A percentile compares a stretch with the other conserved stretches of the same genome.
These are phyloP conservation scores for Heterotis niloticus DNA, from an alignment of 2,113 vertebrate species.

Conservation along the genomic window DNA sequence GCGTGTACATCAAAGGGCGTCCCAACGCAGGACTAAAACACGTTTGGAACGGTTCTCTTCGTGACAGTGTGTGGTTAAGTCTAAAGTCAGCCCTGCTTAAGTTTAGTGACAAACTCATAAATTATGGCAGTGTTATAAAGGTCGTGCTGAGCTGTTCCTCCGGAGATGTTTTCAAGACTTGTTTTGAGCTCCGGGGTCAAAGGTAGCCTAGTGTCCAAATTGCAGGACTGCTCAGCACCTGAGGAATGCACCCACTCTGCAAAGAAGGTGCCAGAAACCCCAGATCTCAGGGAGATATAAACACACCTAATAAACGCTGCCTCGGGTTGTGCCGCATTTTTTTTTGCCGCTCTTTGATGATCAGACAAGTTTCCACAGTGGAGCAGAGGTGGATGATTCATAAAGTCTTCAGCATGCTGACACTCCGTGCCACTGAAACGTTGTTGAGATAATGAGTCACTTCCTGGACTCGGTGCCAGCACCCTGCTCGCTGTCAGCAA, in stretches of 20 bases:
- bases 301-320: background rate
- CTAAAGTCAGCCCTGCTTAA: background rate
- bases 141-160: background rate
- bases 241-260: background rate
- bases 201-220: background rate
- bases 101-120: background rate
- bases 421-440: background rate
- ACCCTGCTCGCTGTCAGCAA: constrained; percentile 5
- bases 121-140: background rate
- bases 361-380: constrained; percentile 10
- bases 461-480: constrained; percentile 17
- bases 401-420: constrained; percentile 8
- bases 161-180: background rate
- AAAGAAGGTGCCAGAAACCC: background rate
- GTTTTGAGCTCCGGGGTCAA: background rate
- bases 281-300: background rate
- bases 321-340: background rate
- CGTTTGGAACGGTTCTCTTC: constrained; percentile 1
- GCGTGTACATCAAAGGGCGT: background rate
- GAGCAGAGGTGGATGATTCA: constrained; percentile 21
- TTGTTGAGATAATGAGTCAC: constrained; percentile 18
- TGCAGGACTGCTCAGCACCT: background rate
- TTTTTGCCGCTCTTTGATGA: constrained; percentile 15
- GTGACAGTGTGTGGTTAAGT: constrained; percentile 2
- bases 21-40: background rate